Evolutionary conservation across 1,140 invertebrate species (phyloP).

Genomic region (Pseudomyrmex pallidus): DNA sequence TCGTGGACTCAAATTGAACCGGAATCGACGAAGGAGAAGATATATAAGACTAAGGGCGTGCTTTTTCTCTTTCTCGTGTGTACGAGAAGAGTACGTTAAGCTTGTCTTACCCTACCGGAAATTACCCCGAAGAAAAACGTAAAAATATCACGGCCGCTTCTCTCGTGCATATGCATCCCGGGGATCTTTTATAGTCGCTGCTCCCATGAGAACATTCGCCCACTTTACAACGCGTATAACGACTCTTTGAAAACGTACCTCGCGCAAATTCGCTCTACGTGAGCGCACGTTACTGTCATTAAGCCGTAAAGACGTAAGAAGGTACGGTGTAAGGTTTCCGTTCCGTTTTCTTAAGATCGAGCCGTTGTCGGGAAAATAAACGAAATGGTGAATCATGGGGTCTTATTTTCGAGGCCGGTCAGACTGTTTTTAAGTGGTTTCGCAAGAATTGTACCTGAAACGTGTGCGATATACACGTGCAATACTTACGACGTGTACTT

Average conservation of each 20-base stretch:
- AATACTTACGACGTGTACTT: background rate
- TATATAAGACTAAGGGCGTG: conserved; percentile 14
- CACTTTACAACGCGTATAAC: conserved; percentile 60
- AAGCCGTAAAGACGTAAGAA: conserved; percentile 46
- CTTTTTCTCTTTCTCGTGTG: background rate
- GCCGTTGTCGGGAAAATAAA: background rate
- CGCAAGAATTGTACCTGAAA: background rate
- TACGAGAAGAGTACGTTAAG: conserved; percentile 29
- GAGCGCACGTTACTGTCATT: conserved; percentile 1
- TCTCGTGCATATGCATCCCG: conserved; percentile 62
- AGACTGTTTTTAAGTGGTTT: conserved; percentile 4
- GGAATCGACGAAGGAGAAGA: conserved; percentile 24
- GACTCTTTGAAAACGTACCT: conserved; percentile 32
- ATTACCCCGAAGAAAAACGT: conserved; percentile 63
- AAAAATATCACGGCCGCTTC: conserved; percentile 59
- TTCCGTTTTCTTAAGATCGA: conserved; percentile 22
- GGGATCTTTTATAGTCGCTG: conserved; percentile 41
- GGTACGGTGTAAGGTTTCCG: conserved; percentile 22
- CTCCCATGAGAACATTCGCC: background rate
- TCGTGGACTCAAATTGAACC: conserved; percentile 11
- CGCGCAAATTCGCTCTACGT: conserved; percentile 35
- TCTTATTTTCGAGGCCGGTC: background rate
- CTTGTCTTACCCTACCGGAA: conserved; percentile 39
- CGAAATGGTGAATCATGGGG: background rate
- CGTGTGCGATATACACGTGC: too few species aligned